phyloP scores from a whole-genome alignment of 2,888 invertebrate genomes.

The Chromoteleia sp. region DNA sequence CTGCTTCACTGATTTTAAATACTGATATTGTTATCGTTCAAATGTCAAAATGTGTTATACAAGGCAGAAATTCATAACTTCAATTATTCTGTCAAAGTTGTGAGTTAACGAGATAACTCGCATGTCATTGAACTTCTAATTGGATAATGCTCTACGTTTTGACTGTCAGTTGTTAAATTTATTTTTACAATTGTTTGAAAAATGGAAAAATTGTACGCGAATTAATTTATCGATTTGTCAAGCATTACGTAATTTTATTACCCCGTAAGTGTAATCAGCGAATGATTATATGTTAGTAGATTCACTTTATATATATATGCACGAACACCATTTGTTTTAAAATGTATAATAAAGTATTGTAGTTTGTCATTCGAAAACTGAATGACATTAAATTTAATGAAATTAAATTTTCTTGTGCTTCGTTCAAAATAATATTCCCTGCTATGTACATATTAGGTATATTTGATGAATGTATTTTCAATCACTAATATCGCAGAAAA shows the following conservation, averaged over 20 bases:
- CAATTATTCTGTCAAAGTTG: constrained; percentile 44
- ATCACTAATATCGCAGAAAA: constrained; percentile 5
- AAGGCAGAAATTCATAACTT: constrained; percentile 17
- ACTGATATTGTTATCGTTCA: constrained; percentile 34
- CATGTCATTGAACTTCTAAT: constrained; percentile 31
- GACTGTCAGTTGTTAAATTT: constrained; percentile 10
- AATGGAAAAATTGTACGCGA: background rate
- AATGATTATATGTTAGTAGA: background rate
- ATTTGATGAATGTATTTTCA: constrained; percentile 10
- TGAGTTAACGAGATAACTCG: constrained; percentile 22
- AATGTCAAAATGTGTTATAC: constrained; percentile 29
- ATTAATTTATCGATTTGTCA: constrained; percentile 1
- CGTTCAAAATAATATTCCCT: background rate
- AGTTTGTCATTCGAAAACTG: background rate
- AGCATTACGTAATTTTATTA: background rate
- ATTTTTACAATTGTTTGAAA: background rate
- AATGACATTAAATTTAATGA: too few species aligned
- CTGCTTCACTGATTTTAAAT: constrained; percentile 30
- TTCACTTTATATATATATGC: too few species aligned
- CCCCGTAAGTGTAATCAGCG: background rate
- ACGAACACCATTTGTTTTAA: too few species aligned
- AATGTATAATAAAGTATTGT: background rate
- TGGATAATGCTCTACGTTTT: constrained; percentile 6
- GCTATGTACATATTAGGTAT: background rate
- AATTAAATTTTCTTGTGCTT: background rate